phyloP scores from a whole-genome alignment of 2,797 vertebrate species.

The Cossypha caffra region DNA sequence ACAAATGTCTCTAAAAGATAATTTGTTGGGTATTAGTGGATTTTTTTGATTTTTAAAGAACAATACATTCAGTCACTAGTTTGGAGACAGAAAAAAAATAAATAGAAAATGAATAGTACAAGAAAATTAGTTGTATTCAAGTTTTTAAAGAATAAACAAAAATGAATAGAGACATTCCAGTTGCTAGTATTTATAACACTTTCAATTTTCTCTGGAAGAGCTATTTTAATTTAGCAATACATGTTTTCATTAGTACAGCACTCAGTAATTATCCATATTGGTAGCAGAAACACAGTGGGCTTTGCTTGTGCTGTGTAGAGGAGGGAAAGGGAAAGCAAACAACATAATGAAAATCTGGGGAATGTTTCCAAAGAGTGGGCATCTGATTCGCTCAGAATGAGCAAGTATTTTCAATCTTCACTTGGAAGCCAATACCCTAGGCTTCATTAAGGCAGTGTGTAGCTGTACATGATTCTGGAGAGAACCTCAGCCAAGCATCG shows the following conservation, averaged over 20 bases:
- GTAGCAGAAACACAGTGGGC: background rate
- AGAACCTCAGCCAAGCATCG: background rate
- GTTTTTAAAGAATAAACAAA: background rate
- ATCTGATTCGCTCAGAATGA: background rate
- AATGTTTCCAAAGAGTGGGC: background rate
- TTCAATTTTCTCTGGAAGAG: background rate
- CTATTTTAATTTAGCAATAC: background rate
- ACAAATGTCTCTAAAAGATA: background rate
- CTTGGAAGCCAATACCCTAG: background rate
- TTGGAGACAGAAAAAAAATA: background rate
- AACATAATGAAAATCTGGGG: background rate
- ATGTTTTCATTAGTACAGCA: background rate
- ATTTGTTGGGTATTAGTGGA: rapidly evolving
- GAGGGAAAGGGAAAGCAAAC: background rate
- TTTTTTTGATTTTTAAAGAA: background rate
- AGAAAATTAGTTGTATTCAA: background rate
- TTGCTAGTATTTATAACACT: background rate
- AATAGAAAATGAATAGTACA: background rate
- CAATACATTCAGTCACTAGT: background rate
- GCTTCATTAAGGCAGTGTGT: background rate
- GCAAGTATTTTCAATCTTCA: background rate
- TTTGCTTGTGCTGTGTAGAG: background rate
- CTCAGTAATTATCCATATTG: background rate
- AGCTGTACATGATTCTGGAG: background rate
- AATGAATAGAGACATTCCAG: background rate